Evolutionary conservation across 2,113 vertebrate species (phyloP), one percentile per base, ranked within the genome.

Genomic region (Xenus cinereus): DNA sequence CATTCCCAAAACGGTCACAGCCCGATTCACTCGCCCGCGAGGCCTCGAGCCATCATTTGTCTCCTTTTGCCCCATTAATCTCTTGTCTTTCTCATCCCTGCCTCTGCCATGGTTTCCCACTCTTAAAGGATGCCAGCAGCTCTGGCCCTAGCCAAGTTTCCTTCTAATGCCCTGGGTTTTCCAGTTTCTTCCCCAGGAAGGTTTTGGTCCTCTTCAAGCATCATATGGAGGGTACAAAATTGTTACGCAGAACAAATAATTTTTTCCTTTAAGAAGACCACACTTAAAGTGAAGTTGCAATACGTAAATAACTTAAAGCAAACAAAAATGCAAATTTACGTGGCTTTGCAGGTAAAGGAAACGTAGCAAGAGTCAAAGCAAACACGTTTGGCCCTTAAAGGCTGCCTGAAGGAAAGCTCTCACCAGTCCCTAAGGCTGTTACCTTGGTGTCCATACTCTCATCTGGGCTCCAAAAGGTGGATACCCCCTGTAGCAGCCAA

Each of bases 401-500:
- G 33, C 23, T 81, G 39, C 35, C 23, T 37, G 35, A 69, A 39
- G 35, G 15, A 83, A 67, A 7, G 23, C 21, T 54, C 13, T 80
- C 10, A 11, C 7, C 14, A 14, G 23, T 77, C 35, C 7, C 74
- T 60, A 35, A 72, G 39, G 53, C 41, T 77, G 57, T 76, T 64
- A 21, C 16, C 14, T 54, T 51, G 57, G 15, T 0, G 0, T 15
- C 39, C 27, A 15, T 37, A 33, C 45, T 87, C 37, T 62, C 23
- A 35, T 62, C 51, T 71, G 54, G n/a, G 2, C 37, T 81, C 45
- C 3, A 2, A 72, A 84, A 60, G 27, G 5, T 14, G 22, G 15
- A 14, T 51, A 19, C 3, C 5, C 7, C 24, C 24, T 0, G 0
- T 15, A 81, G 26, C 39, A 68, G 28, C 16, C 6, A 32, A 24